Percentiles rank a stretch among this genome's conserved stretches.
Evolutionary conservation across 2,888 invertebrate species (phyloP).

Genomic region (Cerastoderma edule): DNA sequence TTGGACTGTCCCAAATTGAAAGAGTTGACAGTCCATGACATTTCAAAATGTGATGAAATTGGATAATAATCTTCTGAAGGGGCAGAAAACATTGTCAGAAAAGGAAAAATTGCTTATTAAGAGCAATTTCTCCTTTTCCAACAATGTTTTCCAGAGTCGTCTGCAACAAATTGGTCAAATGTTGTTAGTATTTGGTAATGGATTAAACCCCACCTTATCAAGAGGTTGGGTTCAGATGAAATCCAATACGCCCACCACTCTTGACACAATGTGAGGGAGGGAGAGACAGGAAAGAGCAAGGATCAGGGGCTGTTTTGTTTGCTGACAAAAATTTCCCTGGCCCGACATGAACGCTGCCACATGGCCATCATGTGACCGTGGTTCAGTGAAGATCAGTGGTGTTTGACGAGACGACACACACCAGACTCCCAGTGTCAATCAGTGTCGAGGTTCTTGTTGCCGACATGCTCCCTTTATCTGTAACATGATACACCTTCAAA

Average conservation of each 20-base stretch:
- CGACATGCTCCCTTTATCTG: constrained; percentile 2
- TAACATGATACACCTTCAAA: background rate
- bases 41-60: too few relatives aligned
- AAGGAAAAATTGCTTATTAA: constrained; percentile 4
- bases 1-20: too few relatives aligned
- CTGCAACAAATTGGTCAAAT: constrained; percentile 2
- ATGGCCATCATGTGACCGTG: constrained; percentile 48
- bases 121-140: too few relatives aligned
- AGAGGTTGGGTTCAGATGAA: too few relatives aligned
- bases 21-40: too few relatives aligned
- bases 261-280: constrained; percentile 1
- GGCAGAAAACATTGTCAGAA: background rate
- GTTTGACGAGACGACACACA: constrained; percentile 39
- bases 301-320: background rate
- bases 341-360: constrained; percentile 25
- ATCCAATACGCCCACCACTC: too few relatives aligned
- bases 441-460: constrained; percentile 25
- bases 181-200: background rate
- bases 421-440: constrained; percentile 42
- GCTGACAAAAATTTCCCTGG: constrained; percentile 4
- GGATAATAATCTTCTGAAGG: background rate
- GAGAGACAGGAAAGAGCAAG: background rate
- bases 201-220: too few relatives aligned
- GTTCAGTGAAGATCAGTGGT: constrained; percentile 53
- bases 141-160: constrained; percentile 5